These are phyloP conservation scores for Knipowitschia caucasica DNA, from an alignment of 2,797 vertebrate species.

Conservation along the genomic window DNA sequence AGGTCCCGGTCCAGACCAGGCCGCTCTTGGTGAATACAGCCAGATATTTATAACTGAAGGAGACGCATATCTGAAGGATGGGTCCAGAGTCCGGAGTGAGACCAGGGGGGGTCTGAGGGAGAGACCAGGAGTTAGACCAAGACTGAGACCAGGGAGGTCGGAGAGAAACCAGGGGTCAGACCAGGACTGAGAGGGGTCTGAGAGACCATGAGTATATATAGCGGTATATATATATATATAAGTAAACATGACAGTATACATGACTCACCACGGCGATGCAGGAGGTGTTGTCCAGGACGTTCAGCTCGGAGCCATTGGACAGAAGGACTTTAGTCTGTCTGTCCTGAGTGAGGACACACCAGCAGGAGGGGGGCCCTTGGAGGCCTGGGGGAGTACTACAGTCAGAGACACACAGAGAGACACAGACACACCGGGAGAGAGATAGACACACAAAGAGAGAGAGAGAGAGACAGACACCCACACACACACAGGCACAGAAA, in stretches of 20 bases:
- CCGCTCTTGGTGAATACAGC: constrained; percentile 88
- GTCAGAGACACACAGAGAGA: too few relatives aligned
- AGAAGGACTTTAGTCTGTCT: constrained; percentile 85
- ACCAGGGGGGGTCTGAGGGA: constrained; percentile 80
- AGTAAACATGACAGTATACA: not conserved
- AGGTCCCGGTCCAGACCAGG: constrained; percentile 85
- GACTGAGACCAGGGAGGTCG: not conserved
- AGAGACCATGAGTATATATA: not conserved
- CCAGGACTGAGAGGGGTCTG: not conserved
- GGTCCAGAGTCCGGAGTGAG: constrained; percentile 77
- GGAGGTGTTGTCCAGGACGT: constrained; percentile 83
- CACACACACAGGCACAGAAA: too few relatives aligned
- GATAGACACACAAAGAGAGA: too few relatives aligned
- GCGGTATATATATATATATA: too few relatives aligned
- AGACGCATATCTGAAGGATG: constrained; percentile 84
- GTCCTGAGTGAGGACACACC: constrained; percentile 87
- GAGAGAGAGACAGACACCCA: too few relatives aligned
- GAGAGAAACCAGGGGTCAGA: not conserved
- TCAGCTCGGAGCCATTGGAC: constrained; percentile 83
- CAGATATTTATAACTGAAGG: constrained; percentile 90
- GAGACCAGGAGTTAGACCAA: not conserved
- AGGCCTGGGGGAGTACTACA: constrained; percentile 70
- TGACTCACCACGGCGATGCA: constrained; percentile 82
- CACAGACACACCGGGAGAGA: too few relatives aligned
- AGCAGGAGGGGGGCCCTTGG: constrained; percentile 82